Evolutionary conservation across 2,888 invertebrate genomes (phyloP).

Genomic region (Plagodis pulveraria): DNA sequence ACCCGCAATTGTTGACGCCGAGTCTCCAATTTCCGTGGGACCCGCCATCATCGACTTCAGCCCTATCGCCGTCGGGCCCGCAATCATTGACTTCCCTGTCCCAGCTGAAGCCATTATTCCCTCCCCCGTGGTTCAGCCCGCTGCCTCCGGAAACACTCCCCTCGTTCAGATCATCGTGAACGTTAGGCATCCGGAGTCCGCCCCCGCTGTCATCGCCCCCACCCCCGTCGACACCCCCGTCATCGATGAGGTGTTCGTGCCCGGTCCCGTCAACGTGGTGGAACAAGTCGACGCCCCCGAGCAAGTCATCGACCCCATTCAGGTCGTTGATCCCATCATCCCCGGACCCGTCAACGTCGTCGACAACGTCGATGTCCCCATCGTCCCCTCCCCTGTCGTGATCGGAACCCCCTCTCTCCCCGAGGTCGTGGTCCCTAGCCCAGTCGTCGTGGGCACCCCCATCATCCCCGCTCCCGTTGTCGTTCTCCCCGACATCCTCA

Average conservation of each 20-base stretch:
- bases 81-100: constrained; percentile 16
- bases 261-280: constrained; percentile 31
- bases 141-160: constrained; percentile 38
- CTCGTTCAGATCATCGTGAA: constrained; percentile 57
- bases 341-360: constrained; percentile 23
- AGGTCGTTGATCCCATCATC: constrained; percentile 32
- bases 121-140: constrained; percentile 19
- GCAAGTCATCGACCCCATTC: constrained; percentile 21
- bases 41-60: constrained; percentile 32
- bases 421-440: constrained; percentile 36
- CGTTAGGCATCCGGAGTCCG: constrained; percentile 41
- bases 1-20: constrained; percentile 37
- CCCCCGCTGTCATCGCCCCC: constrained; percentile 35
- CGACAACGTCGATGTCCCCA: constrained; percentile 16
- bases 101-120: constrained; percentile 35
- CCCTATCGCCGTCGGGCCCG: constrained; percentile 35
- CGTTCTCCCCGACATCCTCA: constrained; percentile 38
- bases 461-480: constrained; percentile 42
- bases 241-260: constrained; percentile 1
- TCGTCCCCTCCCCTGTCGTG: constrained; percentile 46
- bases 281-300: constrained; percentile 30
- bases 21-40: constrained; percentile 27
- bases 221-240: constrained; percentile 32
- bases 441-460: constrained; percentile 46
- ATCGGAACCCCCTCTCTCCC: constrained; percentile 39